A percentile compares a stretch with the other conserved stretches of the same genome.
Evolutionary conservation across 1,140 invertebrate genomes (phyloP).

Genomic region (Himalopsyche phryganea): DNA sequence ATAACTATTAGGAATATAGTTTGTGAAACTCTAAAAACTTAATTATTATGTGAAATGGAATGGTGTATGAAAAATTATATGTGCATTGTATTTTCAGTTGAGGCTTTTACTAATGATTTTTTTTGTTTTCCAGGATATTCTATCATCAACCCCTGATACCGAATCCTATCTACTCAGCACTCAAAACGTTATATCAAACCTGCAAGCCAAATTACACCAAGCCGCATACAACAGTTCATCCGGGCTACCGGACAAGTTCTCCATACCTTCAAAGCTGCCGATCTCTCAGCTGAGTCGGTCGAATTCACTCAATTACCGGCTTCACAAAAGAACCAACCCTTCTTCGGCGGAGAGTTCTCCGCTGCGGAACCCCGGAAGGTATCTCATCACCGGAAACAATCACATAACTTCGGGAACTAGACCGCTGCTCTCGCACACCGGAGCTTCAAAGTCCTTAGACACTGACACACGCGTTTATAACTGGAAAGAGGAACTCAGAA

Average conservation of each 20-base stretch:
- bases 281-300: conserved; percentile 48
- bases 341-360: conserved; percentile 44
- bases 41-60: too few species aligned
- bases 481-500: too few species aligned
- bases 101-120: conserved; percentile 10
- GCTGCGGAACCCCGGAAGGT: conserved; percentile 47
- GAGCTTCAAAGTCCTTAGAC: conserved; percentile 45
- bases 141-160: conserved; percentile 54
- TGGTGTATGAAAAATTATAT: too few species aligned
- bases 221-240: conserved; percentile 37
- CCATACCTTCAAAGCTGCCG: conserved; percentile 43
- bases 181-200: conserved; percentile 63
- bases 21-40: too few species aligned
- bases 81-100: too few species aligned
- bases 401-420: conserved; percentile 42
- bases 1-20: too few species aligned
- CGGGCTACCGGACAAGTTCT: conserved; percentile 27
- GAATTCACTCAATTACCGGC: conserved; percentile 49
- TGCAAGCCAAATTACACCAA: conserved; percentile 54
- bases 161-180: conserved; percentile 65
- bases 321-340: conserved; percentile 40
- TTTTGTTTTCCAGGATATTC: conserved; percentile 49
- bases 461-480: conserved; percentile 34
- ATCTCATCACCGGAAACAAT: conserved; percentile 47
- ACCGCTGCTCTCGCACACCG: conserved; percentile 38